Percentiles rank a stretch among this genome's conserved stretches.
These are phyloP conservation scores for Trichomycterus rosablanca DNA, from an alignment of 2,113 vertebrate genomes.

Conservation along the genomic window DNA sequence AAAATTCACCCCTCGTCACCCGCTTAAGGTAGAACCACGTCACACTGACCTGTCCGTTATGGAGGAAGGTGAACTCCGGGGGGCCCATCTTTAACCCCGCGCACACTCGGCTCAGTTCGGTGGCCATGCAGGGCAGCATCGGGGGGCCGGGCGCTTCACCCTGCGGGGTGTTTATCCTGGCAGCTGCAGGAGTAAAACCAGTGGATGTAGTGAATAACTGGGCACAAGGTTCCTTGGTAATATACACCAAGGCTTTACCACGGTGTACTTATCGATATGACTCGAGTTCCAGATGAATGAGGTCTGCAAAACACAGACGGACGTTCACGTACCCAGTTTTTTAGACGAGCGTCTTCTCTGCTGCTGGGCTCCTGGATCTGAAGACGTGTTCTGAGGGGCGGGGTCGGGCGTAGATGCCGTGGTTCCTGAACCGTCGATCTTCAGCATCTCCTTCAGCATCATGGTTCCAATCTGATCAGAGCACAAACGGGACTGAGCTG, in stretches of 20 bases:
- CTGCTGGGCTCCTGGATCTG: conserved; percentile 57
- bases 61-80: conserved; percentile 84
- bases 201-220: not conserved
- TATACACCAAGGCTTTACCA: too few species aligned
- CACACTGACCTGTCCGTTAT: conserved; percentile 80
- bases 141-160: conserved; percentile 56
- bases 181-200: conserved; percentile 60
- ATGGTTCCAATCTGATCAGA: conserved; percentile 84
- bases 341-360: conserved; percentile 72
- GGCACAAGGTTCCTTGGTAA: too few species aligned
- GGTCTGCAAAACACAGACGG: not conserved
- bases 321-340: conserved; percentile 75
- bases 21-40: too few species aligned
- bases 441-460: conserved; percentile 96
- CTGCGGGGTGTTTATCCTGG: conserved; percentile 72
- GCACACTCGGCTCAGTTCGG: conserved; percentile 81
- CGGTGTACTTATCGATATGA: too few species aligned
- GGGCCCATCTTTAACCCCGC: conserved; percentile 81
- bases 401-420: conserved; percentile 58
- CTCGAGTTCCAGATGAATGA: too few species aligned
- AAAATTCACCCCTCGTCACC: too few species aligned
- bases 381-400: conserved; percentile 39
- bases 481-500: not conserved
- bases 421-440: conserved; percentile 80
- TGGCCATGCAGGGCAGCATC: conserved; percentile 68